Evolutionary conservation across 2,888 invertebrate species (phyloP), one percentile per base, ranked within the genome.

Genomic region (Smittia sp.): DNA sequence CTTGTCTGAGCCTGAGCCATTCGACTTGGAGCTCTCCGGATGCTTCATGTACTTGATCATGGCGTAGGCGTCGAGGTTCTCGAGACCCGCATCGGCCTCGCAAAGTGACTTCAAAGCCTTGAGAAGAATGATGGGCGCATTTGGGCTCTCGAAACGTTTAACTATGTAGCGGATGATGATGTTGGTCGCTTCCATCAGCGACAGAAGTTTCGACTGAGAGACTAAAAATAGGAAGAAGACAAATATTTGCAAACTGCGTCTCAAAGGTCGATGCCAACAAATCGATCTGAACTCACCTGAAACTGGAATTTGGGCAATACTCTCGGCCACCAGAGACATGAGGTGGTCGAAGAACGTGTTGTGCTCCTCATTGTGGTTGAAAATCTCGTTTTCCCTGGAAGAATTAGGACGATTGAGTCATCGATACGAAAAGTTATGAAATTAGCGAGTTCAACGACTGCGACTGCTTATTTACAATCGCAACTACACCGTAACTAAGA

Each of bases 311-410:
- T 80, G 80, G 81, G 90, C 91, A 79, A 96, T 89, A 81, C 91
- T 93, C 83, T 96, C 93, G 65, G 94, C 91, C 75, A 93, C 89
- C 77, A 96, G 84, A 73, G 93, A 92, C 76, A 92, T 91, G 84
- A 94, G 92, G 76, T 93, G 90, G 78, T 92, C 91, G 84, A 92
- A 96, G 85, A 96, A 96, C 75, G 89, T 87, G 79, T 91, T 92
- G 82, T 91, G 90, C 76, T 89, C 88, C 76, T 91, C 91, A 79
- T 93, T 93, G 84, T 93, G 93, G 77, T 90, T 89, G 77, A 91
- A 85, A 81, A 96, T 90, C 79, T 95, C 93, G 79, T 86, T 86
- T 85, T 95, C 94, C 83, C 96, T 96, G 66, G 63, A 65, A 70
- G 9, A 32, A 32, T 32, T 3, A 32, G 9, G 9, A 32, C 9